Percentiles rank a stretch among this genome's conserved stretches.
Evolutionary conservation across 2,113 vertebrate species (phyloP).

Genomic region (Paradoxurus hermaphroditus): DNA sequence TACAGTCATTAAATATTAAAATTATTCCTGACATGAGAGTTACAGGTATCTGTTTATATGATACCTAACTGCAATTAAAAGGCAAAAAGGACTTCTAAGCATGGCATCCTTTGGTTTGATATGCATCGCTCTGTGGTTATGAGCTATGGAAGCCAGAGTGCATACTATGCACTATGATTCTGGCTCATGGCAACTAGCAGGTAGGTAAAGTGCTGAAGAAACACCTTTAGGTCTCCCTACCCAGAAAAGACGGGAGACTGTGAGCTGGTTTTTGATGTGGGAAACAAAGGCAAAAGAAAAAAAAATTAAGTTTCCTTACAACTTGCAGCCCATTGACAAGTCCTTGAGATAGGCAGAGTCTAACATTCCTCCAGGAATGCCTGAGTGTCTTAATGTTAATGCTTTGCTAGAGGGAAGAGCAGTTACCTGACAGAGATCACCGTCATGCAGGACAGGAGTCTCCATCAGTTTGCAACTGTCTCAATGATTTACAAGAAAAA

Average conservation of each 20-base stretch:
- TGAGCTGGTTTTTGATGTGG: neutral
- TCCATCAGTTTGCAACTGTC: too few relatives aligned
- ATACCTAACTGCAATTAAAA: neutral
- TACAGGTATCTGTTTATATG: neutral
- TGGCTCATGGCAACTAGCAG: neutral
- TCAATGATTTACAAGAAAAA: too few relatives aligned
- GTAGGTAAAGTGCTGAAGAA: neutral
- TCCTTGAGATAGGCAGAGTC: too few relatives aligned
- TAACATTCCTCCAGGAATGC: too few relatives aligned
- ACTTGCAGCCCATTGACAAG: too few relatives aligned
- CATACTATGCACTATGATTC: neutral
- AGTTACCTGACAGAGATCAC: too few relatives aligned
- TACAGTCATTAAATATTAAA: neutral
- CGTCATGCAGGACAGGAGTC: too few relatives aligned
- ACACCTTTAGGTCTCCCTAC: neutral
- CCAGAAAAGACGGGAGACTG: neutral
- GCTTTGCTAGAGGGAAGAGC: too few relatives aligned
- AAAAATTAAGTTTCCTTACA: too few relatives aligned
- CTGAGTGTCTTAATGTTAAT: too few relatives aligned
- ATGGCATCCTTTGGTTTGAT: neutral
- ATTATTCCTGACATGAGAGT: neutral
- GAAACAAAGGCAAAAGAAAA: too few relatives aligned
- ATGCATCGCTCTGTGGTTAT: neutral
- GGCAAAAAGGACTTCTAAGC: neutral
- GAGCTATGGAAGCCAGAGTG: neutral